phyloP scores from a whole-genome alignment of 2,797 vertebrate species.

The Loriculus beryllinus region DNA sequence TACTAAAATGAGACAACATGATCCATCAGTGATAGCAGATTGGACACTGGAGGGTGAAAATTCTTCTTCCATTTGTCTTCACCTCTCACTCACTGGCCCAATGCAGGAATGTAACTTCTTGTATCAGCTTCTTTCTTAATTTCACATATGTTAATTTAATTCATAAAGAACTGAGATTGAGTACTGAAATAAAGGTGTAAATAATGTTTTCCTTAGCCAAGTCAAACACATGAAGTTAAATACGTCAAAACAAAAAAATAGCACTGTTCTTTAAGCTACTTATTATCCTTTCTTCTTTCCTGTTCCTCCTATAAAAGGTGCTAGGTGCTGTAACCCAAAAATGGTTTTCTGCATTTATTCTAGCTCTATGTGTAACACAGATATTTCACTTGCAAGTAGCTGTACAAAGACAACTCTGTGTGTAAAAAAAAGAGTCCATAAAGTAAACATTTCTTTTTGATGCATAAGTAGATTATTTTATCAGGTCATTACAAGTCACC shows the following conservation, averaged over 20 bases:
- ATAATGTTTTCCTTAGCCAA: background rate
- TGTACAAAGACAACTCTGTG: background rate
- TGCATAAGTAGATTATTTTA: background rate
- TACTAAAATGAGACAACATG: background rate
- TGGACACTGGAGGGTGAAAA: background rate
- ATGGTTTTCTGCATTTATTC: background rate
- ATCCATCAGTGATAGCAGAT: background rate
- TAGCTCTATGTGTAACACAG: background rate
- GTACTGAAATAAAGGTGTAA: background rate
- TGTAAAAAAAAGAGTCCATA: background rate
- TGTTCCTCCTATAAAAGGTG: background rate
- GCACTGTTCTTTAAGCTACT: background rate
- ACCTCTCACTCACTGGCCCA: background rate
- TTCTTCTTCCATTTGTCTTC: background rate
- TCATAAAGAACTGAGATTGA: background rate
- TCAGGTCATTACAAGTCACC: background rate
- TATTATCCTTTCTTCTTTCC: background rate
- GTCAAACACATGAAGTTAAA: background rate
- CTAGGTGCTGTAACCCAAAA: background rate
- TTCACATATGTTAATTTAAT: background rate
- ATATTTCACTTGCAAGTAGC: background rate
- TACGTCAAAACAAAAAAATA: background rate
- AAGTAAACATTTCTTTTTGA: background rate
- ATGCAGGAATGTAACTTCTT: background rate
- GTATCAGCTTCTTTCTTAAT: background rate